These are phyloP conservation scores for Galeruca laticollis DNA, from an alignment of 2,888 invertebrate species.

Conservation along the genomic window DNA sequence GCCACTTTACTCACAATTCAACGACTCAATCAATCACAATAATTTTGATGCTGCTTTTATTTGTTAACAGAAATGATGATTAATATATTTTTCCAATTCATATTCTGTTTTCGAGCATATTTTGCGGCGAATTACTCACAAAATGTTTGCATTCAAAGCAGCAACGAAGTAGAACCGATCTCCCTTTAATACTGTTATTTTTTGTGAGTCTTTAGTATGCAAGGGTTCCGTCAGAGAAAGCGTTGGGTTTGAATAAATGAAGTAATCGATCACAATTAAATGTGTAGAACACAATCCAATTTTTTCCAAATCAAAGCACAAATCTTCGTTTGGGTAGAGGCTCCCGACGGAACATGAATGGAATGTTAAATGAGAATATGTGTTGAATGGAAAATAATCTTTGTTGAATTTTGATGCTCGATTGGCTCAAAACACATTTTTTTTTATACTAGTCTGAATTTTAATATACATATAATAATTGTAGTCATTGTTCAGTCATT, in stretches of 20 bases:
- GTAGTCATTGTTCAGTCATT: too few species aligned
- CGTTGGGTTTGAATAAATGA: conserved; percentile 50
- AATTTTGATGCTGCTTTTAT: neutral
- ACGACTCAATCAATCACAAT: neutral
- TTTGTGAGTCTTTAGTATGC: conserved; percentile 50
- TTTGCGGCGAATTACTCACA: neutral
- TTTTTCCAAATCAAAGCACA: conserved; percentile 52
- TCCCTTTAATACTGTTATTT: conserved; percentile 22
- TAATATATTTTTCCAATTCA: neutral
- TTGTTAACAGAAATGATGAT: neutral
- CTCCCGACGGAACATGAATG: conserved; percentile 45
- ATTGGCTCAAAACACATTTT: neutral
- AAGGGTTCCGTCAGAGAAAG: conserved; percentile 39
- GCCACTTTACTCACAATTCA: neutral
- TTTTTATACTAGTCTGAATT: too few species aligned
- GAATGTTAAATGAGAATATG: conserved; percentile 45
- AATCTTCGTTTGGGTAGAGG: conserved; percentile 51
- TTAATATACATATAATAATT: too few species aligned
- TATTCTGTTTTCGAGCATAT: neutral
- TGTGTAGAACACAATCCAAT: conserved; percentile 51
- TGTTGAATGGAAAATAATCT: conserved; percentile 34
- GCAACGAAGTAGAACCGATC: neutral
- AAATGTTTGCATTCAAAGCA: conserved; percentile 7
- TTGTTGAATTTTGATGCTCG: conserved; percentile 25
- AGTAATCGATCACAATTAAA: conserved; percentile 60